A percentile compares a stretch with the other conserved stretches of the same genome.
Conservation (phyloP, 1,140 invertebrate genomes). For the Drosophila subpulchrella region DNA sequence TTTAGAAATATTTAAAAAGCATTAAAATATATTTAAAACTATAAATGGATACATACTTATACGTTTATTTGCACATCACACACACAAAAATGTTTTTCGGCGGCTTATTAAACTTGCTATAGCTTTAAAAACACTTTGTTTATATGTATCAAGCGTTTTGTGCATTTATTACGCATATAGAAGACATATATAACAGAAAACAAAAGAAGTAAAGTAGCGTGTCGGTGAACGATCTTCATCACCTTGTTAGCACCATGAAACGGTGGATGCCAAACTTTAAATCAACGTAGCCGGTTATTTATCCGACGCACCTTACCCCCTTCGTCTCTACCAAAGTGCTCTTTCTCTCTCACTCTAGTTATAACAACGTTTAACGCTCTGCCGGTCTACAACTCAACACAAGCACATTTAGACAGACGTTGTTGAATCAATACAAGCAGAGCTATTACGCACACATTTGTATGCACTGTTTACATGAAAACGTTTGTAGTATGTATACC, state of each 20-base stretch:
- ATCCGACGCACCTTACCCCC: slow-evolving; percentile 23
- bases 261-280: slow-evolving; percentile 34
- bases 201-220: slow-evolving; percentile 71
- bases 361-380: slow-evolving; percentile 6
- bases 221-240: slow-evolving; percentile 73
- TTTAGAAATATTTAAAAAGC: not conserved
- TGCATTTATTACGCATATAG: slow-evolving; percentile 1
- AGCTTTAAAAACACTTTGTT: not conserved
- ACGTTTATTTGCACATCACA: too few relatives aligned
- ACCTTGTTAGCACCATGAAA: slow-evolving; percentile 72
- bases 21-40: not conserved
- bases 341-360: slow-evolving; percentile 2
- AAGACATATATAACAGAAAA: slow-evolving; percentile 52
- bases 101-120: not conserved
- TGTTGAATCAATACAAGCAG: slow-evolving; percentile 33
- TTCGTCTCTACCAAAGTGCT: not conserved
- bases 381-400: slow-evolving; percentile 8
- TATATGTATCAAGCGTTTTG: not conserved
- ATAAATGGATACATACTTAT: too few relatives aligned
- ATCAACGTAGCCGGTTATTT: slow-evolving; percentile 67
- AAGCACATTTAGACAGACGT: slow-evolving; percentile 14
- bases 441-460: slow-evolving; percentile 4
- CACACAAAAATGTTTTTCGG: not conserved
- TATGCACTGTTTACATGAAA: slow-evolving; percentile 1
- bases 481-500: not conserved